Evolutionary conservation across 2,888 invertebrate species (phyloP).

Genomic region (Ligdia adustata): DNA sequence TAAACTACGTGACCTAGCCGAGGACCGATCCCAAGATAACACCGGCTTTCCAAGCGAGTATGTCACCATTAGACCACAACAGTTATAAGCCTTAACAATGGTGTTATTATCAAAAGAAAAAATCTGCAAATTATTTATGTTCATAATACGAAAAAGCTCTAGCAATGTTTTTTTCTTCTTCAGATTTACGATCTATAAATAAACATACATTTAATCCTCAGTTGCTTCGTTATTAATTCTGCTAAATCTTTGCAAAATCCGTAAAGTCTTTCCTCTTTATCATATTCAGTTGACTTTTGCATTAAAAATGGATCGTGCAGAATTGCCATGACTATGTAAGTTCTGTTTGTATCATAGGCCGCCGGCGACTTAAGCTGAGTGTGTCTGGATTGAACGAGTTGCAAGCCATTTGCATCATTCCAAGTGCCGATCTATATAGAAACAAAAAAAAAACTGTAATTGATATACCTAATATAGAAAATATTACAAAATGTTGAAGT

Average conservation of each 20-base stretch:
- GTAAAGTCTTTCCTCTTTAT: conserved; percentile 92
- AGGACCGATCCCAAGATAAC: no score
- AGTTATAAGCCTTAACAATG: no score
- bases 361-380: conserved; percentile 88
- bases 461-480: no score
- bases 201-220: conserved; percentile 93
- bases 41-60: no score
- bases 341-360: conserved; percentile 91
- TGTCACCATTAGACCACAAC: no score
- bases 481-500: no score
- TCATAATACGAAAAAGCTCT: no score
- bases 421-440: conserved; percentile 90
- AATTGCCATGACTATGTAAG: conserved; percentile 94
- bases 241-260: conserved; percentile 97
- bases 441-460: not conserved
- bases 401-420: conserved; percentile 92
- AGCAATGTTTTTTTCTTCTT: no score
- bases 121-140: no score
- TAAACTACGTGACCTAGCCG: no score
- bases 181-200: no score
- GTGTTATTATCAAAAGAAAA: no score
- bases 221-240: conserved; percentile 90
- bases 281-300: conserved; percentile 86
- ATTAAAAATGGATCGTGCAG: conserved; percentile 96
- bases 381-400: conserved; percentile 89